A percentile compares a stretch with the other conserved stretches of the same genome.
Evolutionary conservation across 2,113 vertebrate species (phyloP).

Genomic region (Enhydra lutris): DNA sequence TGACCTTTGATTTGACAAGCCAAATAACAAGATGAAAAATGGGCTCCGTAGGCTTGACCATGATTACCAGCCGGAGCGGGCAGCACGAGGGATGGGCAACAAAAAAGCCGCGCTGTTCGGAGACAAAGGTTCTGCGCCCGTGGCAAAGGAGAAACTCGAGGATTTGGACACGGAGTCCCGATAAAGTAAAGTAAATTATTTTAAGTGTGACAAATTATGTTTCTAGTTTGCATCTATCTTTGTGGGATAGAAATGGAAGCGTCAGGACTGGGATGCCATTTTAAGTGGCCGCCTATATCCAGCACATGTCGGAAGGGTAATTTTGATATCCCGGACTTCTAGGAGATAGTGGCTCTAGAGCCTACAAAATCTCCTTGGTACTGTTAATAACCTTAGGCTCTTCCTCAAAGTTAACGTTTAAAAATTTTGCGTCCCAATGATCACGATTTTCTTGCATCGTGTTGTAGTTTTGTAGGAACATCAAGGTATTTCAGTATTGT

Average conservation of each 20-base stretch:
- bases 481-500: constrained; percentile 69
- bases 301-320: constrained; percentile 34
- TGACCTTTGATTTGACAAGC: constrained; percentile 77
- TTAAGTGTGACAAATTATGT: constrained; percentile 65
- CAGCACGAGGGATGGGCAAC: neutral
- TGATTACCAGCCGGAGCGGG: constrained; percentile 64
- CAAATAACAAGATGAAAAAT: constrained; percentile 76
- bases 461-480: constrained; percentile 53
- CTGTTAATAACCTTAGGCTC: constrained; percentile 37
- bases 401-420: constrained; percentile 26
- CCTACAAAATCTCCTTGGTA: neutral
- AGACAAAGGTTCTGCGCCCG: constrained; percentile 43
- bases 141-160: constrained; percentile 21
- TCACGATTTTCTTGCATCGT: neutral
- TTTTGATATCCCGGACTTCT: constrained; percentile 44
- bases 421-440: constrained; percentile 39
- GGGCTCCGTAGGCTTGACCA: constrained; percentile 45
- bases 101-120: constrained; percentile 30
- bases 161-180: constrained; percentile 29
- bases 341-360: neutral
- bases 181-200: constrained; percentile 71
- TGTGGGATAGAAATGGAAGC: constrained; percentile 59
- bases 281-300: constrained; percentile 46
- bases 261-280: constrained; percentile 37
- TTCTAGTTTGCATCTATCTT: constrained; percentile 66